Percentiles rank a stretch among this genome's conserved stretches.
Conservation (phyloP, 2,888 invertebrate species). For the Macaria notata region DNA sequence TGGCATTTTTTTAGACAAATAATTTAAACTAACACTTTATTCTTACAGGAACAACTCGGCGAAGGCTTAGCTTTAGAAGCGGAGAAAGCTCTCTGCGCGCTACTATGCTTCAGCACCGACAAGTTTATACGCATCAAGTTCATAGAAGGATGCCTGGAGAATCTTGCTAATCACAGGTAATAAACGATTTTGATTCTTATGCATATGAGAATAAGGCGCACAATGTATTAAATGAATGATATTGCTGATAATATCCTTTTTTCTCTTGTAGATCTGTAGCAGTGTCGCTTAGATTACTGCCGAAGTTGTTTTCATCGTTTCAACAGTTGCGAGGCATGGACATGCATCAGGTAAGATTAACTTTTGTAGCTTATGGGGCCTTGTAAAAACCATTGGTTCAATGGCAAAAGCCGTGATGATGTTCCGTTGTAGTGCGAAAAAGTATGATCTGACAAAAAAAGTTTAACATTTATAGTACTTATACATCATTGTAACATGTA, state of each 20-base stretch:
- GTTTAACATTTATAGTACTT: too few relatives aligned
- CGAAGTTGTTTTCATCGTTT: constrained; percentile 95
- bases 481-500: too few relatives aligned
- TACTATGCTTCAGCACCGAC: constrained; percentile 95
- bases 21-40: too few relatives aligned
- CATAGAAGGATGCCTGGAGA: constrained; percentile 96
- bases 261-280: constrained; percentile 87
- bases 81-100: constrained; percentile 94
- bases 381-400: too few relatives aligned
- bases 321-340: constrained; percentile 94
- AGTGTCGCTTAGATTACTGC: constrained; percentile 92
- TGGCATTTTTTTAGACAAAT: too few relatives aligned
- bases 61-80: constrained; percentile 96
- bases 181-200: neutral
- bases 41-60: constrained; percentile 87
- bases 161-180: constrained; percentile 91
- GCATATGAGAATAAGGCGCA: too few relatives aligned
- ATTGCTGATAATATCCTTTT: too few relatives aligned
- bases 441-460: too few relatives aligned
- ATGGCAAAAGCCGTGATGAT: too few relatives aligned
- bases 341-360: constrained; percentile 85
- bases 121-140: constrained; percentile 95
- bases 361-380: too few relatives aligned
- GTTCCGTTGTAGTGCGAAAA: too few relatives aligned
- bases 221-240: too few relatives aligned